Conservation (phyloP, 37 sponge, comb jelly and placozoan species). For the Oopsacas minuta region DNA sequence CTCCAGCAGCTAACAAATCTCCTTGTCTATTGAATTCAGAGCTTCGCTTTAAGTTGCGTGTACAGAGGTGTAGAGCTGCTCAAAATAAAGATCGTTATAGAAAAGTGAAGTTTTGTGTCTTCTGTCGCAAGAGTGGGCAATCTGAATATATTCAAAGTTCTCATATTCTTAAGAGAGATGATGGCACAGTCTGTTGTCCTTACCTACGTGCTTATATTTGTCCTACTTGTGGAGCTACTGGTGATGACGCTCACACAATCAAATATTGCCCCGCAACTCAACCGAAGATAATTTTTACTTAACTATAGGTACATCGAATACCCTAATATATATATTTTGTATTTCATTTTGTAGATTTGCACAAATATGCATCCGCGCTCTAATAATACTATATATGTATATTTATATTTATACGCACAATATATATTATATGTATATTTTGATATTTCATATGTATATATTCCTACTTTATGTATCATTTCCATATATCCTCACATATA, state of each 20-base stretch:
- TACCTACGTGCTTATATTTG: neutral
- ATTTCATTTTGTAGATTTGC: neutral
- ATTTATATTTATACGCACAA: neutral
- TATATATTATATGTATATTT: neutral
- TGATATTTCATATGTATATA: neutral
- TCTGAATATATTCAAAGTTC: neutral
- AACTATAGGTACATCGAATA: no score
- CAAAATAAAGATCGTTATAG: constrained; percentile 6
- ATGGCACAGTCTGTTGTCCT: neutral
- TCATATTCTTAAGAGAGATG: neutral
- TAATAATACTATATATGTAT: neutral
- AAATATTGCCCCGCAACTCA: constrained; percentile 15
- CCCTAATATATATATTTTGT: neutral
- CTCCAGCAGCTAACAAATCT: neutral
- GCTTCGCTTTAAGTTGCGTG: constrained; percentile 3
- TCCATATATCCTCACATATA: neutral
- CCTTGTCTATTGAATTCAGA: neutral
- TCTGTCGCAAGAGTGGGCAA: constrained; percentile 18
- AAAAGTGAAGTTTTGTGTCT: neutral
- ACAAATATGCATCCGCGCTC: neutral
- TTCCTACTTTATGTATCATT: neutral
- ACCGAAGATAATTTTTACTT: constrained; percentile 11
- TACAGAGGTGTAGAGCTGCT: constrained; percentile 2
- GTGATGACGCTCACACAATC: constrained; percentile 6
- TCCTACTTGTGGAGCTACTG: neutral